A percentile compares a stretch with the other conserved stretches of the same genome.
These are phyloP conservation scores for Rhinichthys osculus DNA, from an alignment of 2,797 vertebrate genomes.

Conservation along the genomic window DNA sequence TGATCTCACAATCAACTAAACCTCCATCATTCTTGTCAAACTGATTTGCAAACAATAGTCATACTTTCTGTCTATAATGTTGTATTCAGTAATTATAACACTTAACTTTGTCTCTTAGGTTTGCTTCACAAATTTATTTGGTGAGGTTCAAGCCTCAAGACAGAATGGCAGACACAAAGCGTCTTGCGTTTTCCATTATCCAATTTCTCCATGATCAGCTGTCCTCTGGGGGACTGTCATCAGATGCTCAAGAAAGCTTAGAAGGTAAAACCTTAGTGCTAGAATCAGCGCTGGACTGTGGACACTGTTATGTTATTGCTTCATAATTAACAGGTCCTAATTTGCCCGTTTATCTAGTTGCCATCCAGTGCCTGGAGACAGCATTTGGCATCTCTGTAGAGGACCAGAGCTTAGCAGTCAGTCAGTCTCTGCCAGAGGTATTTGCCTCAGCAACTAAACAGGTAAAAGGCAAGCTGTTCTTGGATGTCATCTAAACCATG, in stretches of 20 bases:
- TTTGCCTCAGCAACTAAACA: conserved; percentile 80
- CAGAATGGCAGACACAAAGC: conserved; percentile 91
- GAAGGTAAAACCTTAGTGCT: conserved; percentile 81
- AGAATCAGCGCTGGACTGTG: background rate
- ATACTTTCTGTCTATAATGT: background rate
- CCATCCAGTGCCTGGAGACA: conserved; percentile 95
- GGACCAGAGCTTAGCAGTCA: conserved; percentile 84
- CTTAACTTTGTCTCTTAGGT: conserved; percentile 43
- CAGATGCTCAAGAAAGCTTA: conserved; percentile 93
- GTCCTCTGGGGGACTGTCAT: conserved; percentile 81
- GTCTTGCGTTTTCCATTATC: conserved; percentile 93
- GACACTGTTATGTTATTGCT: background rate
- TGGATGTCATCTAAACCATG: background rate
- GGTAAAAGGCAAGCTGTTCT: conserved; percentile 66
- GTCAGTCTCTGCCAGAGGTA: conserved; percentile 87
- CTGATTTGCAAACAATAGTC: background rate
- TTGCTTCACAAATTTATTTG: conserved; percentile 38
- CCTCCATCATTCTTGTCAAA: background rate
- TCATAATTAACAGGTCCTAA: background rate
- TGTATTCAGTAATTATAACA: background rate
- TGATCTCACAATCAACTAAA: background rate
- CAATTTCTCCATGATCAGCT: conserved; percentile 93
- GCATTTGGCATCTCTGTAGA: conserved; percentile 90
- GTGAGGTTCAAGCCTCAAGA: conserved; percentile 66
- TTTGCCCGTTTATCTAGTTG: conserved; percentile 78